phyloP scores from a whole-genome alignment of 2,113 vertebrate genomes.

The Syrmaticus mikado region DNA sequence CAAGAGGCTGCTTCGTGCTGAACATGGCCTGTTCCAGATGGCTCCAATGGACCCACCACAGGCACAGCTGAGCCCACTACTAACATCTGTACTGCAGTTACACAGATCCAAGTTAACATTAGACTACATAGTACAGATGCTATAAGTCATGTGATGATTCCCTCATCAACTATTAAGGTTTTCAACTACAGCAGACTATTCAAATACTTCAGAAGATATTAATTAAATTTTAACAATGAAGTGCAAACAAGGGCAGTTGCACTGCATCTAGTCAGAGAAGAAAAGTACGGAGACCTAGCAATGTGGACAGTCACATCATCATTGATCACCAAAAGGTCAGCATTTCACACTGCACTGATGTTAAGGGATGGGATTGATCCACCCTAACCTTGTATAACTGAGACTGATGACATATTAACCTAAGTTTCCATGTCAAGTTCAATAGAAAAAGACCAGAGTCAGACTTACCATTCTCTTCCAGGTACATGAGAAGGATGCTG shows the following conservation, averaged over 20 bases:
- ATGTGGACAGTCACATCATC: background rate
- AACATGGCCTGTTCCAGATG: background rate
- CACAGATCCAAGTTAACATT: background rate
- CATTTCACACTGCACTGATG: background rate
- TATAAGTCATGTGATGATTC: background rate
- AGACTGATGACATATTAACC: background rate
- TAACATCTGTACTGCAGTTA: background rate
- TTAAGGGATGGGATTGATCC: background rate
- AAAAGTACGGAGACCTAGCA: background rate
- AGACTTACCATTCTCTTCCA: slow-evolving; percentile 92
- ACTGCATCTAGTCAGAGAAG: background rate
- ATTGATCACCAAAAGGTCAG: background rate
- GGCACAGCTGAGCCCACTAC: background rate
- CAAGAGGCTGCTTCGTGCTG: fast-evolving
- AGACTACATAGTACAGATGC: background rate
- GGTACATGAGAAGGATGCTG: slow-evolving; percentile 86
- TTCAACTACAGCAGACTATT: background rate
- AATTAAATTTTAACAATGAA: background rate
- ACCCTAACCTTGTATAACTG: background rate
- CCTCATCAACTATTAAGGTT: background rate
- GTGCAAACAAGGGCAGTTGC: background rate
- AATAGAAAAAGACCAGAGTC: background rate
- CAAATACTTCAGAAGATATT: background rate
- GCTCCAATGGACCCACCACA: background rate
- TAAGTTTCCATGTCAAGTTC: background rate